Evolutionary conservation across 2,797 vertebrate genomes (phyloP).

Genomic region (Geotrypetes seraphini): DNA sequence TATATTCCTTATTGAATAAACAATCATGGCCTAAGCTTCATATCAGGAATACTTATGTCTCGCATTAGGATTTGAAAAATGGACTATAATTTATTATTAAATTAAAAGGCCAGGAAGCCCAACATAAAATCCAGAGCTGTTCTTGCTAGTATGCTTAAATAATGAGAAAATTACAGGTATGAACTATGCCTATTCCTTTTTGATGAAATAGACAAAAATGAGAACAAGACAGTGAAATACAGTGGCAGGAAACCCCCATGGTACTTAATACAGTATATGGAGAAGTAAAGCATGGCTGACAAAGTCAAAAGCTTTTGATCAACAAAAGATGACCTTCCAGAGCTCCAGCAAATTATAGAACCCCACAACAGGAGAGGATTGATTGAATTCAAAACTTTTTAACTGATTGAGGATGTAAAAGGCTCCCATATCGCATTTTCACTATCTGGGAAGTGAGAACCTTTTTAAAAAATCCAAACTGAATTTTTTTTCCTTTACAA

Average conservation of each 20-base stretch:
- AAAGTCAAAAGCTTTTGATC: conserved; percentile 2
- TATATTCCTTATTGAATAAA: conserved; percentile 19
- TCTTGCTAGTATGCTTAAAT: no score
- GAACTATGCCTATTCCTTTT: conserved; percentile 2
- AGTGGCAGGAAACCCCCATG: conserved; percentile 1
- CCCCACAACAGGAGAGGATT: conserved; percentile 4
- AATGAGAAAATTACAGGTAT: conserved; percentile 15
- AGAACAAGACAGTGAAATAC: conserved; percentile 10
- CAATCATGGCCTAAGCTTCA: conserved; percentile 14
- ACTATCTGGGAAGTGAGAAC: no score
- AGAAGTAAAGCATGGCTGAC: background rate
- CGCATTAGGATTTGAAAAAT: no score
- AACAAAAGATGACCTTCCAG: conserved; percentile 13
- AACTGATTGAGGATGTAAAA: background rate
- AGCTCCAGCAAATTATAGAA: conserved; percentile 15
- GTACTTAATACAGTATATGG: conserved; percentile 11
- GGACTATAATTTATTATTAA: rapidly evolving
- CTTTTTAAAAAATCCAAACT: no score
- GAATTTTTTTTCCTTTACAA: no score
- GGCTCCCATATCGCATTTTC: no score
- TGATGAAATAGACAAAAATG: conserved; percentile 12
- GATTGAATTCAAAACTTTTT: background rate
- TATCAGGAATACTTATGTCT: no score
- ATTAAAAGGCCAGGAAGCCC: background rate
- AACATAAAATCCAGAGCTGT: no score